Evolutionary conservation across 2,113 vertebrate genomes (phyloP).

Genomic region (Neotragus pygmaeus): DNA sequence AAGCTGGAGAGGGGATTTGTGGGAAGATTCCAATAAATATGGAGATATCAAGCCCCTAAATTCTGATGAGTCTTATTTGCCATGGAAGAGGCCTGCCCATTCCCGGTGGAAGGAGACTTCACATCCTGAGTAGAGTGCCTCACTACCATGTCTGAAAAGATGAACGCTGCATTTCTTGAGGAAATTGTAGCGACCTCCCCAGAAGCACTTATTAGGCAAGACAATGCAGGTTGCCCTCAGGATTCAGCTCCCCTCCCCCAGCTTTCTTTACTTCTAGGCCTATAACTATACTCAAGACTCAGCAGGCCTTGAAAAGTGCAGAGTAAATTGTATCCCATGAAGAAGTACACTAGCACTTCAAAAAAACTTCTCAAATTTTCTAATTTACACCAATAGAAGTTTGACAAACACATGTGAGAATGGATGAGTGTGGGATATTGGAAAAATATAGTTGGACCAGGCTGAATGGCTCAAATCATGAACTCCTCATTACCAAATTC

Average conservation of each 20-base stretch:
- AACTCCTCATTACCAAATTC: too few species aligned
- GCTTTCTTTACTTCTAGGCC: neutral
- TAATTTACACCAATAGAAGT: neutral
- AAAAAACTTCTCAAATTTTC: neutral
- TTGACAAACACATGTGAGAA: neutral
- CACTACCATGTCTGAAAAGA: neutral
- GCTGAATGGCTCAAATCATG: too few species aligned
- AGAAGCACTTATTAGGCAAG: neutral
- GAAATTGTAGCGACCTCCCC: neutral
- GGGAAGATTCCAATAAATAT: neutral
- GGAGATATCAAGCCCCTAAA: neutral
- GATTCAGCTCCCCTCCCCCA: neutral
- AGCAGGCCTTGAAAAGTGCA: neutral
- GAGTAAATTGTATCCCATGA: neutral
- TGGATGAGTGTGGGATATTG: neutral
- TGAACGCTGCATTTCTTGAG: neutral
- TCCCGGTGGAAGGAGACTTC: neutral
- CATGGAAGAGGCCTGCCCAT: neutral
- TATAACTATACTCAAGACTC: neutral
- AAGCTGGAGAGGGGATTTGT: neutral
- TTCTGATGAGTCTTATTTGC: neutral
- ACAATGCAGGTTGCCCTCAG: neutral
- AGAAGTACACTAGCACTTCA: neutral
- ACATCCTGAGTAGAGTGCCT: neutral
- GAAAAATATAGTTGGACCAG: neutral